A percentile compares a stretch with the other conserved stretches of the same genome.
These are phyloP conservation scores for Columbina picui DNA, from an alignment of 2,113 vertebrate genomes.

Conservation along the genomic window DNA sequence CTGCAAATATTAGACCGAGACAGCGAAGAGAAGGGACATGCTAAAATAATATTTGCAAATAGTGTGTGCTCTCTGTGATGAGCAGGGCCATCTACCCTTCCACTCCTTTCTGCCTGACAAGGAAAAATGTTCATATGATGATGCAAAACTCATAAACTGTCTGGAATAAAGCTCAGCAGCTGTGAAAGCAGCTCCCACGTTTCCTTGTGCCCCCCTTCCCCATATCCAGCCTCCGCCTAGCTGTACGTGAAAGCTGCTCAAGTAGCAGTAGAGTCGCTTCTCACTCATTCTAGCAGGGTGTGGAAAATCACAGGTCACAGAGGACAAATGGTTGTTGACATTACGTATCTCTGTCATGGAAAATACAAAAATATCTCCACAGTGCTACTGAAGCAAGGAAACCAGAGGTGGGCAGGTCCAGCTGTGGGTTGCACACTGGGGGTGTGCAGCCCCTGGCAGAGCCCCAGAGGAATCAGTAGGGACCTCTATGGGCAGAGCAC, in stretches of 20 bases:
- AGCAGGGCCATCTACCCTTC: not conserved
- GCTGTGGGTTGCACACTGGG: not conserved
- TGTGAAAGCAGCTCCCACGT: not conserved
- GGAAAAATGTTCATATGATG: not conserved
- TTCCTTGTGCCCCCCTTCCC: not conserved
- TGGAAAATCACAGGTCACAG: not conserved
- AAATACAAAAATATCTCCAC: not conserved
- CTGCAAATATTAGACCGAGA: not conserved
- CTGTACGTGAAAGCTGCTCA: not conserved
- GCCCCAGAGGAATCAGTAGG: not conserved
- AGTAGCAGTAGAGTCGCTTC: not conserved
- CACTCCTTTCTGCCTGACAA: not conserved
- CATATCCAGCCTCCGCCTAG: not conserved
- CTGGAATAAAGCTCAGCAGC: not conserved
- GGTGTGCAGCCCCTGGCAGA: not conserved
- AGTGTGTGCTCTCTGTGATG: rapidly evolving
- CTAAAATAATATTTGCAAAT: not conserved
- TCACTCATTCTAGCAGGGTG: not conserved
- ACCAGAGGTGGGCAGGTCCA: not conserved
- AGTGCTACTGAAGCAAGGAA: not conserved
- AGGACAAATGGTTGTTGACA: not conserved
- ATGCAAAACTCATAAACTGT: not conserved
- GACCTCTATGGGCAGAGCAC: not conserved
- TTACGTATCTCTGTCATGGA: not conserved
- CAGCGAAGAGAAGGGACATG: not conserved